Percentiles rank a stretch among this genome's conserved stretches.
phyloP scores from a whole-genome alignment of 2,888 invertebrate genomes.

The Hemaris fuciformis region DNA sequence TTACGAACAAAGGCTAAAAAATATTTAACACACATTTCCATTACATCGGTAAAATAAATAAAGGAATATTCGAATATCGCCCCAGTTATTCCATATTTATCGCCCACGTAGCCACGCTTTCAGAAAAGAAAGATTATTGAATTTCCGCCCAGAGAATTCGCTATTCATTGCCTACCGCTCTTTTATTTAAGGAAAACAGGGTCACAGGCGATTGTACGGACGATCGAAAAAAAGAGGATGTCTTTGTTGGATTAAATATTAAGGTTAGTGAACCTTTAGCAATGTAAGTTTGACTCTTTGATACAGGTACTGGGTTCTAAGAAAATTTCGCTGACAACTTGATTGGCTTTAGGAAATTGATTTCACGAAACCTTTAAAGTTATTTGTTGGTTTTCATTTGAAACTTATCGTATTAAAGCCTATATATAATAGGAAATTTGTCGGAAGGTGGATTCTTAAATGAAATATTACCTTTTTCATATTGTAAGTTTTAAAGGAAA shows the following conservation, averaged over 20 bases:
- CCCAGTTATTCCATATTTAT: constrained; percentile 18
- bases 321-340: constrained; percentile 33
- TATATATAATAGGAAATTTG: not conserved
- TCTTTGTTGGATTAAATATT: constrained; percentile 45
- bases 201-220: constrained; percentile 49
- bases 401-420: constrained; percentile 5
- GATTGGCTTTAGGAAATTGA: constrained; percentile 32
- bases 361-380: constrained; percentile 11
- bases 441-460: not conserved
- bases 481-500: not conserved
- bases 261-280: constrained; percentile 45
- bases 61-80: constrained; percentile 18
- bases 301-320: constrained; percentile 14
- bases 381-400: not conserved
- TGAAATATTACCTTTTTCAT: not conserved
- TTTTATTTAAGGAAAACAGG: constrained; percentile 56
- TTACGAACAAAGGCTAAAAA: not conserved
- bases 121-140: constrained; percentile 43
- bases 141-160: constrained; percentile 42
- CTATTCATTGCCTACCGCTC: constrained; percentile 45
- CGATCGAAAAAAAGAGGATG: constrained; percentile 44
- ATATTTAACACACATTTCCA: not conserved
- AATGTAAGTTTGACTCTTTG: not conserved
- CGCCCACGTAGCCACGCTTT: constrained; percentile 22
- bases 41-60: constrained; percentile 19